phyloP scores from a whole-genome alignment of 2,113 vertebrate species.

The Megaleporinus macrocephalus region DNA sequence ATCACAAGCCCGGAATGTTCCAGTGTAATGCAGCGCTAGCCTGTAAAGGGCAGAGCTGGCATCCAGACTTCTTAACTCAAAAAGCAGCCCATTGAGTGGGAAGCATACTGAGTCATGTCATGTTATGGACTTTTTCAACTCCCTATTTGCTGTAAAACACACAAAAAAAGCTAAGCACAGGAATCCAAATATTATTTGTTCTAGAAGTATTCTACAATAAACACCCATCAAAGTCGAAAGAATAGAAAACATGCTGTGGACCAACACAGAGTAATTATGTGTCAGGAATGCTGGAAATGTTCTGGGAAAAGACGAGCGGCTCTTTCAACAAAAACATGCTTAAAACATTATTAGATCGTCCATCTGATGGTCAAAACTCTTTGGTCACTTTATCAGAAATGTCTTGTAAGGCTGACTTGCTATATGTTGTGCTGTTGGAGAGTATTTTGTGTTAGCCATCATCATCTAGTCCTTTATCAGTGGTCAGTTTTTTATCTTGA shows the following conservation, averaged over 20 bases:
- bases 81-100: conserved; percentile 63
- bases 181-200: conserved; percentile 65
- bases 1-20: conserved; percentile 61
- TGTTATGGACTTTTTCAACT: conserved; percentile 33
- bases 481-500: background rate
- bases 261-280: conserved; percentile 41
- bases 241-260: conserved; percentile 32
- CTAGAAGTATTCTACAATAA: conserved; percentile 59
- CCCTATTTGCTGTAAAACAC: conserved; percentile 47
- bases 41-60: conserved; percentile 28
- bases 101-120: conserved; percentile 56
- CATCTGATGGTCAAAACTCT: too few relatives aligned
- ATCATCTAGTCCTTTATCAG: background rate
- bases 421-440: background rate
- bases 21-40: conserved; percentile 37
- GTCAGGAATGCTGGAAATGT: conserved; percentile 62
- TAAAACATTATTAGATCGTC: background rate
- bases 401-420: too few relatives aligned
- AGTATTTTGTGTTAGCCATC: background rate
- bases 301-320: conserved; percentile 36
- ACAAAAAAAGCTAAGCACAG: conserved; percentile 46
- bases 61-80: conserved; percentile 32
- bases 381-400: too few relatives aligned
- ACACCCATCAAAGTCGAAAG: conserved; percentile 50
- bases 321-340: conserved; percentile 20